Percentiles rank a stretch among this genome's conserved stretches.
These are phyloP conservation scores for Anastatus disparis DNA, from an alignment of 1,140 invertebrate genomes.

Conservation along the genomic window DNA sequence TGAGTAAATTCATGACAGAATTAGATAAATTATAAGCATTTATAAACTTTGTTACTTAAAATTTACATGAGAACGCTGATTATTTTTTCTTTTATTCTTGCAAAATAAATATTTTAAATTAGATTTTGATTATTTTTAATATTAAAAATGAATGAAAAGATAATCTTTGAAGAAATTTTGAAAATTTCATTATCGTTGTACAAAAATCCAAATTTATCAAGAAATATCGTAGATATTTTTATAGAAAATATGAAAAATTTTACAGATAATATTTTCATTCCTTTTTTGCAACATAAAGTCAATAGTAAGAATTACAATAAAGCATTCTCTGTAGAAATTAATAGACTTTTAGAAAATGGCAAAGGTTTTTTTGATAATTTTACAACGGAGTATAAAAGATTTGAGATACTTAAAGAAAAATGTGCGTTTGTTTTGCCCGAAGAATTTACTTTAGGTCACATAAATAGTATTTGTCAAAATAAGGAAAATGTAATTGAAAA, in stretches of 20 bases:
- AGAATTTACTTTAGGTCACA: too few relatives aligned
- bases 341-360: slow-evolving; percentile 38
- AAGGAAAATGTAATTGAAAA: too few relatives aligned
- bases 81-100: too few relatives aligned
- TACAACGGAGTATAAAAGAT: slow-evolving; percentile 33
- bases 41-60: background rate
- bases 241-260: too few relatives aligned
- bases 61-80: too few relatives aligned
- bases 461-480: too few relatives aligned
- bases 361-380: slow-evolving; percentile 37
- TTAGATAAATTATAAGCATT: background rate
- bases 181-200: slow-evolving; percentile 38
- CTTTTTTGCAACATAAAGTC: slow-evolving; percentile 34
- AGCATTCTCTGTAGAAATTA: slow-evolving; percentile 9
- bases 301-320: slow-evolving; percentile 16
- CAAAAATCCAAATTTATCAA: slow-evolving; percentile 37
- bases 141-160: too few relatives aligned
- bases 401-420: slow-evolving; percentile 27
- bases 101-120: too few relatives aligned
- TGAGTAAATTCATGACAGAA: too few relatives aligned
- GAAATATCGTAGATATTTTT: slow-evolving; percentile 35
- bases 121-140: too few relatives aligned
- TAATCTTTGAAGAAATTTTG: background rate
- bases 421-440: too few relatives aligned
- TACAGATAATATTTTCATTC: slow-evolving; percentile 35